Conservation (phyloP, 2,113 vertebrate genomes). For the Vulpes ferrilata region DNA sequence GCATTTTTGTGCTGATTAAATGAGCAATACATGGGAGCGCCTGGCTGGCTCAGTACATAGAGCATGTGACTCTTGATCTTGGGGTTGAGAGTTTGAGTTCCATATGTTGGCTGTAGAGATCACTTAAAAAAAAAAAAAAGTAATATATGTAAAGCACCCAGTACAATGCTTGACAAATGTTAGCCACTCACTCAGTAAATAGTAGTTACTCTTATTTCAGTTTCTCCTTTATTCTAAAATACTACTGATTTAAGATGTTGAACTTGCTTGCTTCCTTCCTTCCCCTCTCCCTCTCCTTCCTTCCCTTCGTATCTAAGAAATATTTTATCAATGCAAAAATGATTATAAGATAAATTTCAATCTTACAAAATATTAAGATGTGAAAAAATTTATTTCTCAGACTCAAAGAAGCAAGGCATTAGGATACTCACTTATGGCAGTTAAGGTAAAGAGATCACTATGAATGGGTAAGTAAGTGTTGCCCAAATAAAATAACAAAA, state of each 20-base stretch:
- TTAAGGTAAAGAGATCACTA: neutral
- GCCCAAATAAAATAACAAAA: neutral
- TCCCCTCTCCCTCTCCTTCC: neutral
- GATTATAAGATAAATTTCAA: neutral
- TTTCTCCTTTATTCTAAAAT: neutral
- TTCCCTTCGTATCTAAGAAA: neutral
- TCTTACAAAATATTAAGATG: neutral
- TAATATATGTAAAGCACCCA: neutral
- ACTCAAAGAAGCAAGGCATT: neutral
- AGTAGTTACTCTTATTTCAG: neutral
- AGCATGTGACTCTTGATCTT: neutral
- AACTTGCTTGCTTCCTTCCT: neutral
- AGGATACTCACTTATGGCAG: neutral
- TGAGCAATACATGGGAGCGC: neutral
- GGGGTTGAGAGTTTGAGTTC: neutral
- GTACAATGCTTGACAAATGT: neutral
- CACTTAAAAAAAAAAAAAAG: neutral
- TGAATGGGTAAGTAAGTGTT: neutral
- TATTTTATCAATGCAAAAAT: neutral
- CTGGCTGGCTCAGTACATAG: neutral
- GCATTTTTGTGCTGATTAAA: neutral
- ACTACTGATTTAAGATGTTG: neutral
- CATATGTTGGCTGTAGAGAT: neutral
- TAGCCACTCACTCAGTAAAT: neutral
- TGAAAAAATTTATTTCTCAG: neutral